Evolutionary conservation across 2,888 invertebrate species (phyloP), one percentile per base, ranked within the genome.

Genomic region (Aromia moschata): DNA sequence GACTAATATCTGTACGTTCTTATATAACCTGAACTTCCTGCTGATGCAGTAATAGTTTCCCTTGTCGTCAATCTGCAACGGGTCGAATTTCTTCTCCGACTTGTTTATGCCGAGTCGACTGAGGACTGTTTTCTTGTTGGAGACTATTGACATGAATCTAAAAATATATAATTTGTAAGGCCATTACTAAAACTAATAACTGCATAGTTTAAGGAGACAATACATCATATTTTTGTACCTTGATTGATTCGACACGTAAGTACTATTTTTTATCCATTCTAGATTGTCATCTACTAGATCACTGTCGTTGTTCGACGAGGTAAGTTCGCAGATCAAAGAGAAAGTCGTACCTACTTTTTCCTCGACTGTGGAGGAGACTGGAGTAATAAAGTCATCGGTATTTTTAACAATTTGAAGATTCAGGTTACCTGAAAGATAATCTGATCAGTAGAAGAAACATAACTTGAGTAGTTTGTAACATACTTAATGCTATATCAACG

Each of bases 31-130:
- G 65, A 77, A 78, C 53, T 79, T 79, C 7, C 74, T 61, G 60
- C 78, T 79, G 49, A 77, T 70, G 60, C 80, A 80, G 38, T 75
- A 70, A 58, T 80, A 79, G 16, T 69, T 70, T 18, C 80, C 80
- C 18, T 67, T 67, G 61, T 80, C 79, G 25, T 74, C 72, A 4
- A 61, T 38, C 51, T 67, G 70, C 46, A 80, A 64, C 5, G 78
- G 76, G 14, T 67, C 58, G 60, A 80, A 80, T 31, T 65, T 69
- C 43, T 74, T 77, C 45, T 72, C 72, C 1, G 77, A 74, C 55
- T 74, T 75, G 57, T 79, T 78, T 25, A 75, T 70, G 7, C 56
- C 64, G n/a, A 41, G 47, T 11, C 46, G 49, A 17, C 62, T 62
- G 5, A 38, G 41, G 30, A 61, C 31, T 2, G 55, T 51, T 45